Evolutionary conservation across 2,113 vertebrate genomes (phyloP).

Genomic region (Dendrocopos noguchii): DNA sequence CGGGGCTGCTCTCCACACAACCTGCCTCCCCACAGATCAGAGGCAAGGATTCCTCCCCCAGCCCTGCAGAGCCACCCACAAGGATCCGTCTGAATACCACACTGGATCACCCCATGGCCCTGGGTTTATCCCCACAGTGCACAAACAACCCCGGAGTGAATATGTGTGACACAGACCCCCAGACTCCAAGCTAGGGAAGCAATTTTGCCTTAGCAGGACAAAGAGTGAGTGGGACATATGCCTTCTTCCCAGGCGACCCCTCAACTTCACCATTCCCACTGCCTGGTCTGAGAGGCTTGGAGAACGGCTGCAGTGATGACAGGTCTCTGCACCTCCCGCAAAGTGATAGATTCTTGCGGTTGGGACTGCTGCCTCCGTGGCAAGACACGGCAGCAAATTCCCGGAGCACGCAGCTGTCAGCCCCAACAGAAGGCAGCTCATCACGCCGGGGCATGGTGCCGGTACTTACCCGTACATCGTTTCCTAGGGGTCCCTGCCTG

Average conservation of each 20-base stretch:
- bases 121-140: fast-evolving
- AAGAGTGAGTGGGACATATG: fast-evolving
- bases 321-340: background rate
- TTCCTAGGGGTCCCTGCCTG: background rate
- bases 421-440: background rate
- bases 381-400: background rate
- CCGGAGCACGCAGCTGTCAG: fast-evolving
- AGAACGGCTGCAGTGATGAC: fast-evolving
- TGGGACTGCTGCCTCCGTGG: background rate
- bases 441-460: fast-evolving
- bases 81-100: background rate
- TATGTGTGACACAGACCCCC: background rate
- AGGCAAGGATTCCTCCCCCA: background rate
- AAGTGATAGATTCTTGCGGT: background rate
- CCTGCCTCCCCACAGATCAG: fast-evolving
- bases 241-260: background rate
- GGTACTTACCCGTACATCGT: background rate
- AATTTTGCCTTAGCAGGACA: background rate
- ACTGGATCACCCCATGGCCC: fast-evolving
- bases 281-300: fast-evolving
- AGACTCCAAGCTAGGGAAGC: fast-evolving
- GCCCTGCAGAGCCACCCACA: background rate
- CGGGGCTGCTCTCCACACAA: background rate
- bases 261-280: fast-evolving
- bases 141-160: background rate